phyloP scores from a whole-genome alignment of 2,888 invertebrate species.

The Cantharis rufa region DNA sequence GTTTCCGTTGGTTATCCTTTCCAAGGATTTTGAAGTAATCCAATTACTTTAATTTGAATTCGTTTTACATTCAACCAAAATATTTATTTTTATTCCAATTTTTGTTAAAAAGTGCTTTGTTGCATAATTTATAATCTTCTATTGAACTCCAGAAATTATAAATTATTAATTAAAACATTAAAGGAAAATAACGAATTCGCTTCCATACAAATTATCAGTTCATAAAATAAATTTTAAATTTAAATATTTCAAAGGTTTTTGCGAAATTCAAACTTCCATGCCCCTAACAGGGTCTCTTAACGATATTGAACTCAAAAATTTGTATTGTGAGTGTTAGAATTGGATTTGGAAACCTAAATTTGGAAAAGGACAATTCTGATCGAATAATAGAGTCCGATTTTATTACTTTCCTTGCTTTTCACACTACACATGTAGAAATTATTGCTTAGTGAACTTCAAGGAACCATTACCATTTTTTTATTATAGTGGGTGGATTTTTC shows the following conservation, averaged over 20 bases:
- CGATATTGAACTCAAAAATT: too few species aligned
- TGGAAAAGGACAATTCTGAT: too few species aligned
- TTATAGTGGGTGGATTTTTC: too few species aligned
- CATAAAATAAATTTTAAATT: not conserved
- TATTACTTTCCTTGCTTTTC: too few species aligned
- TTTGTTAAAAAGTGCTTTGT: not conserved
- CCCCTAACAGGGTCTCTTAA: not conserved
- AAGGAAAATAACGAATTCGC: not conserved
- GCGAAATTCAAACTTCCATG: not conserved
- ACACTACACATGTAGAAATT: too few species aligned
- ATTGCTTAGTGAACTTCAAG: too few species aligned
- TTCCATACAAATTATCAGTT: not conserved
- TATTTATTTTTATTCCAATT: not conserved
- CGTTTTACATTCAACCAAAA: not conserved
- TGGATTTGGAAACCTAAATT: too few species aligned
- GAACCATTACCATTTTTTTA: too few species aligned
- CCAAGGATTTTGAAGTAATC: not conserved
- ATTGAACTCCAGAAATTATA: not conserved
- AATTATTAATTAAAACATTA: not conserved
- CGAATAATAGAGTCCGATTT: too few species aligned
- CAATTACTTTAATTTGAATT: not conserved
- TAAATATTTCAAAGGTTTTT: not conserved
- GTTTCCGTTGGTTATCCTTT: not conserved
- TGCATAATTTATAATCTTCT: not conserved
- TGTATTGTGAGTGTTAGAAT: too few species aligned